Base-by-base conservation (phyloP, 2,888 invertebrate species). In the Philereme vetulata region DNA sequence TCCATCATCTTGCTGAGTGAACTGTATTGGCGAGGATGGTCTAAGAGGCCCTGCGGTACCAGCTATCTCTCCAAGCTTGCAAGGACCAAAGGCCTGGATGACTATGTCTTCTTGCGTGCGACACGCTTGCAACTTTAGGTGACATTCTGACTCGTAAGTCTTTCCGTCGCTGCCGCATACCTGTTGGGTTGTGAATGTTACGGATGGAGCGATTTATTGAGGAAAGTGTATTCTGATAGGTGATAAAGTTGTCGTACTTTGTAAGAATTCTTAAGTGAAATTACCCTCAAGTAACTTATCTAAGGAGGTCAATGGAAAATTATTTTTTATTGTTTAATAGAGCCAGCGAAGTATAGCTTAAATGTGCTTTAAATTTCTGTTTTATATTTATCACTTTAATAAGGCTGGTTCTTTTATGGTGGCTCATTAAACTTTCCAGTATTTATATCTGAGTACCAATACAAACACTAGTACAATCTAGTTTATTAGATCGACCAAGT, bases 71-170 rank as follows among this genome's bases (percentile, higher is more conserved):
- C 95, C 94, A 71, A 95, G 93, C 91, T 95, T 94, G 85, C 96
- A 96, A 61, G 95, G 94, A 48, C 96, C 96, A 72, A 96, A 95
- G 1, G 95, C 95, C 84, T 95, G 95, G 4, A 96, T 94, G 35
- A 95, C 95, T 67, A 97, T 95, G 76, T 96, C 95, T 73, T 95
- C 95, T 89, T 97, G 97, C 76, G 95, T 92, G 74, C 95, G 94
- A 88, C 98, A 98, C 54, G 97, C 96, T 85, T 96, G 95, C 78
- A 96, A 94, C 72, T 95, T 94, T 65, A 97, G 93, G 78, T 95
- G 95, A 81, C 98, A 98, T 80, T 97, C 96, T 68, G 96, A 97
- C 72, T 96, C 93, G 84, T 96, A 97, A 61, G 96, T 96, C 86
- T 95, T 95, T 55, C 96, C 96, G 78, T 96, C 96, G 77, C 95